Evolutionary conservation across 2,797 vertebrate genomes (phyloP).

Genomic region (Neosilurus mollespiculum): DNA sequence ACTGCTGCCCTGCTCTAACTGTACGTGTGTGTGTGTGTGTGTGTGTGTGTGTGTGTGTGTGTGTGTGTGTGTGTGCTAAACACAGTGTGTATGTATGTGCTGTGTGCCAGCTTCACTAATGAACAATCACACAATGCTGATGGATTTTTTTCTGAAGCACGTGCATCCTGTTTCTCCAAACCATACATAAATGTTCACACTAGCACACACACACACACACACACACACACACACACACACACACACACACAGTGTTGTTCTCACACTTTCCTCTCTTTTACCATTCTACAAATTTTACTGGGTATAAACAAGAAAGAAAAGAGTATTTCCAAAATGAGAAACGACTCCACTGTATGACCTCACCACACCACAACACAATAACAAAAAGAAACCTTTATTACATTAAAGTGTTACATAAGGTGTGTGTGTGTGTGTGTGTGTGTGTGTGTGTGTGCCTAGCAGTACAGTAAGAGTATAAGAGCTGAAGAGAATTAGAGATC

Average conservation of each 20-base stretch:
- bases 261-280: not conserved
- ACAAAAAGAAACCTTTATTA: not conserved
- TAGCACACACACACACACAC: not conserved
- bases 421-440: not conserved
- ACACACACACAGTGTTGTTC: not conserved
- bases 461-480: not conserved
- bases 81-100: not conserved
- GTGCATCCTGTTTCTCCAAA: conserved; percentile 23
- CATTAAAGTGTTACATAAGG: not conserved
- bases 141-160: not conserved
- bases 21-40: not conserved
- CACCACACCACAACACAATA: not conserved
- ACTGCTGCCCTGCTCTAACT: not conserved
- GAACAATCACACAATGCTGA: conserved; percentile 16
- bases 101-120: not conserved
- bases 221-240: conserved; percentile 1
- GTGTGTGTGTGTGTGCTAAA: not conserved
- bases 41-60: conserved; percentile 8
- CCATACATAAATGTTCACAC: not conserved
- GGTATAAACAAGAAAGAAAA: not conserved
- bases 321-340: not conserved
- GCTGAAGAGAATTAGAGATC: not conserved
- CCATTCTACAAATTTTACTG: not conserved
- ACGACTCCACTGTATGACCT: not conserved
- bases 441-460: no score